These are phyloP conservation scores for Agelastica alni DNA, from an alignment of 2,888 invertebrate genomes.

Conservation along the genomic window DNA sequence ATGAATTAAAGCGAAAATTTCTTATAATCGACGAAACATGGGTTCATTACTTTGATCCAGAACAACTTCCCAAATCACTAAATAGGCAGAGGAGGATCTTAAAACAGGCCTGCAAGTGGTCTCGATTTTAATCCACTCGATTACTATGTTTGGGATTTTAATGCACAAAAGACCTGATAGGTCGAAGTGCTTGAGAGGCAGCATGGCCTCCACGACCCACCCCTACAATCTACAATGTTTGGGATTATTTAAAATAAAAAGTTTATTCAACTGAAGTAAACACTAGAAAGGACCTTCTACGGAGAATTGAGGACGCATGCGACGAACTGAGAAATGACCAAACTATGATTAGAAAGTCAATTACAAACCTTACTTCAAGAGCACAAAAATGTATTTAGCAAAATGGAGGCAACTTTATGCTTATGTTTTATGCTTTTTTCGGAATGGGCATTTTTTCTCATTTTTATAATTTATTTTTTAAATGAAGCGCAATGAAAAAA, in stretches of 20 bases:
- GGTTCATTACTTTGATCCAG: too few relatives aligned
- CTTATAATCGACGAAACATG: too few relatives aligned
- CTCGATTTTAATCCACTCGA: constrained; percentile 5
- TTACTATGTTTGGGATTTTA: constrained; percentile 7
- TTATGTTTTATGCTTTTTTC: constrained; percentile 5
- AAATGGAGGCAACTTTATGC: constrained; percentile 1
- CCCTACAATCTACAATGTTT: too few relatives aligned
- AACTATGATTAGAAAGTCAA: constrained; percentile 7
- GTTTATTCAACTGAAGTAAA: constrained; percentile 7
- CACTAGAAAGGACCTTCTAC: too few relatives aligned
- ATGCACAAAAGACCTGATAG: too few relatives aligned
- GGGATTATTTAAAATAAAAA: constrained; percentile 4
- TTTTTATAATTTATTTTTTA: too few relatives aligned
- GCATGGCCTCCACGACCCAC: too few relatives aligned
- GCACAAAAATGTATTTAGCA: constrained; percentile 3
- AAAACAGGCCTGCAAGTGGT: constrained; percentile 2
- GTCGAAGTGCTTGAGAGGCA: too few relatives aligned
- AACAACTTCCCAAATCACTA: too few relatives aligned
- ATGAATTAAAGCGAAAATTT: too few relatives aligned
- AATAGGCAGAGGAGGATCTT: too few relatives aligned
- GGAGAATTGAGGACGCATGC: too few relatives aligned
- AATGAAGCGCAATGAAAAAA: background rate
- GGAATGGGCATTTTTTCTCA: background rate
- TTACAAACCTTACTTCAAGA: constrained; percentile 1
- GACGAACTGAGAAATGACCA: constrained; percentile 6